These are phyloP conservation scores for Stenichneumon culpator DNA, from an alignment of 2,888 invertebrate genomes.

Conservation along the genomic window DNA sequence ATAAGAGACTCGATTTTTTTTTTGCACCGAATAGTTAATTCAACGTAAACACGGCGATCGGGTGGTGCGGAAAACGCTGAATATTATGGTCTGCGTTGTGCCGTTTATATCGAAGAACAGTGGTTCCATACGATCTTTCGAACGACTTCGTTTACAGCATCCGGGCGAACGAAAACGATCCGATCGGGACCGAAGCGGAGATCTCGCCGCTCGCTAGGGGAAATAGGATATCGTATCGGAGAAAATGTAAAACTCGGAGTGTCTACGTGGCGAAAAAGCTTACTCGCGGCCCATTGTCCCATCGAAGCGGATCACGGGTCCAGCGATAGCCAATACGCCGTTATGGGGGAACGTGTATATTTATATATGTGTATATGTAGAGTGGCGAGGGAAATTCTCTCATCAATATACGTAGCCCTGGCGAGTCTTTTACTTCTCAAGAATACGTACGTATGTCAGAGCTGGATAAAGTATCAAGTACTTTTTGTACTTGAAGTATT, in stretches of 20 bases:
- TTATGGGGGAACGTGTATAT: conserved; percentile 12
- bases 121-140: conserved; percentile 34
- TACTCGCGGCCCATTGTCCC: conserved; percentile 51
- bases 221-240: conserved; percentile 60
- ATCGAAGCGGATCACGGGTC: conserved; percentile 24
- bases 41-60: not conserved
- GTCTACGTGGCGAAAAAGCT: conserved; percentile 58
- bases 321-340: conserved; percentile 50
- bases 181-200: conserved; percentile 24
- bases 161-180: conserved; percentile 47
- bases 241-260: conserved; percentile 61
- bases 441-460: not conserved
- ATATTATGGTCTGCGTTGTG: conserved; percentile 13
- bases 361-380: not conserved
- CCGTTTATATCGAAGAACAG: conserved; percentile 52
- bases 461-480: no score
- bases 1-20: not conserved
- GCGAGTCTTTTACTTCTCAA: not conserved
- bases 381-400: conserved; percentile 37
- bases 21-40: not conserved
- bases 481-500: no score
- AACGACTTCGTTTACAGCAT: conserved; percentile 60
- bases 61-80: conserved; percentile 25
- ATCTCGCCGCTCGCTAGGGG: conserved; percentile 40
- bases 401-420: conserved; percentile 2